Base-by-base conservation (phyloP, 2,113 vertebrate species). In the Oceanodroma tethys region DNA sequence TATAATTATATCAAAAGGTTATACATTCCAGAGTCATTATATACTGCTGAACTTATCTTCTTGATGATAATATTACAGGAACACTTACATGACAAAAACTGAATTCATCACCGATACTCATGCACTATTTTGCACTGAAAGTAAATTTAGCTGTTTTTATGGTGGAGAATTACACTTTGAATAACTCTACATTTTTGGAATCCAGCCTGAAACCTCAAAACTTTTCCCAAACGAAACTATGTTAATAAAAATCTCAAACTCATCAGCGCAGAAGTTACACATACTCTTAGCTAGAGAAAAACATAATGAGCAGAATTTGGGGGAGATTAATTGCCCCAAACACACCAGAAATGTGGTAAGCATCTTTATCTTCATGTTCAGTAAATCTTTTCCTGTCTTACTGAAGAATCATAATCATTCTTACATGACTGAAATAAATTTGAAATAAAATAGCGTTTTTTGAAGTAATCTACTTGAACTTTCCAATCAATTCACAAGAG, bases 341-440 rank as follows among this genome's bases (percentile, higher is more conserved):
- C 16, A 42, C 53, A 88, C 23, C 17, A 86, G 45, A 81, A 75
- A 48, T 14, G 6, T 4, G 8, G 19, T 34, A 80, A 85, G 22
- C 19, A 62, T 50, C 66, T 91, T 78, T 23, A 74, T 50, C 14
- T 62, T 76, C 17, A 47, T 0, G 2, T n/a, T 38, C 32, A 55
- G 27, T 10, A 79, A 68, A 79, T 30, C 18, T 43, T 86, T 53
- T 72, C 40, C 72, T 21, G 10, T 45, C 84, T 52, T 45, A 52
- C 7, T 34, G 36, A 74, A 81, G 42, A 90, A 93, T 3, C 12
- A 60, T 8, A 42, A 62, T 45, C 10, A 62, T 47, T 42, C 50
- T 55, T 45, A 40, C 0, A 0, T 4, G 23, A 62, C 1, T 36
- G 13, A 93, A 88, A 56, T 53, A 47, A 45, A 83, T 26, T 10